Evolutionary conservation across 2,113 vertebrate species (phyloP).

Genomic region (Tricholaema leucomelas): DNA sequence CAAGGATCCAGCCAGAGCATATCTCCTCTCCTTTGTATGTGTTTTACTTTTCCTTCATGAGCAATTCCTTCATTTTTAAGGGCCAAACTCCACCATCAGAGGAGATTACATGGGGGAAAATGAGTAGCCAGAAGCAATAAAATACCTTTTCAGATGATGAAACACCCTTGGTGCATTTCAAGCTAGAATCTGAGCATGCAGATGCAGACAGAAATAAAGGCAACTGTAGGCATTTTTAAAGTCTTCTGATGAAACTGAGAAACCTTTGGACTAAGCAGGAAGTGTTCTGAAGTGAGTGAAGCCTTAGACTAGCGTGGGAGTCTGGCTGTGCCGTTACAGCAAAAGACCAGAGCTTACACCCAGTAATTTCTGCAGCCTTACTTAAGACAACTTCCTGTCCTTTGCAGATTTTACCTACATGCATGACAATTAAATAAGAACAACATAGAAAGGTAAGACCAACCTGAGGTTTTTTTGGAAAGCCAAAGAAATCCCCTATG

Average conservation of each 20-base stretch:
- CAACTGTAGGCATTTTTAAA: neutral
- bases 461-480: neutral
- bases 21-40: rapidly evolving
- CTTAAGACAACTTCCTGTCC: neutral
- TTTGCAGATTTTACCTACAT: neutral
- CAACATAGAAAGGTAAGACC: neutral
- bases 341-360: neutral
- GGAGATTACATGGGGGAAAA: neutral
- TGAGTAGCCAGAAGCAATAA: neutral
- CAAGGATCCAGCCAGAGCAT: neutral
- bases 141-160: neutral
- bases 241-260: neutral
- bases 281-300: neutral
- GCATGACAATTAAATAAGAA: neutral
- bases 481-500: neutral
- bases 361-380: neutral
- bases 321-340: neutral
- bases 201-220: neutral
- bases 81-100: neutral
- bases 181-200: neutral
- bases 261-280: neutral
- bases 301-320: neutral
- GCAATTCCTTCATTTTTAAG: neutral
- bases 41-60: neutral
- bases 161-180: neutral